phyloP scores from a whole-genome alignment of 2,888 invertebrate species.

The Ennomos quercinarius region DNA sequence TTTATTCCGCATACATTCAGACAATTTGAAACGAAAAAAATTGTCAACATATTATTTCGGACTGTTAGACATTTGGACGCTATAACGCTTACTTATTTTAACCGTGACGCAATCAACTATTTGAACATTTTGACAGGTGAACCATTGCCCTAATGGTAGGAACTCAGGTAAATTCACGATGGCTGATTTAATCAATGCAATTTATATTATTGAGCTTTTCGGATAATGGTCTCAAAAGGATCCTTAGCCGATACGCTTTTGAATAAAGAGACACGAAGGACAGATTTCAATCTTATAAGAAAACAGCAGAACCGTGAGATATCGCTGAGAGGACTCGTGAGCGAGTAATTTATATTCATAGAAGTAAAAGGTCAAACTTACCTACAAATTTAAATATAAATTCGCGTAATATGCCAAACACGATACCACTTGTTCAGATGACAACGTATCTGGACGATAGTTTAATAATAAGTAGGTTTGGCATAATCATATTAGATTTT shows the following conservation, averaged over 20 bases:
- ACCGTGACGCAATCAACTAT: no score
- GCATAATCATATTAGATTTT: no score
- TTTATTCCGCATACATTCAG: no score
- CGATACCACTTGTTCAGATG: not conserved
- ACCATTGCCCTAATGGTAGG: no score
- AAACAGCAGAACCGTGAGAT: constrained; percentile 23
- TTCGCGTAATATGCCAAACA: constrained; percentile 15
- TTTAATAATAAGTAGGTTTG: no score
- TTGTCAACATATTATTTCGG: no score
- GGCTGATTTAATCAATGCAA: not conserved
- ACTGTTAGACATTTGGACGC: no score
- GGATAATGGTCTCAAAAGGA: constrained; percentile 7
- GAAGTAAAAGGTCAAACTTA: constrained; percentile 25
- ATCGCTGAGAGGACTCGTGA: constrained; percentile 11
- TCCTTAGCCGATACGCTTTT: constrained; percentile 13
- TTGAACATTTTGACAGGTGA: no score
- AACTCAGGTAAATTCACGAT: no score
- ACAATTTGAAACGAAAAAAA: no score
- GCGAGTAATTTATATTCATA: constrained; percentile 26
- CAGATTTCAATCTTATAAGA: constrained; percentile 31
- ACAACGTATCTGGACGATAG: no score
- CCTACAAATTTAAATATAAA: constrained; percentile 22
- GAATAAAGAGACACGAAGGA: constrained; percentile 16
- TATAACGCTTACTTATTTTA: no score
- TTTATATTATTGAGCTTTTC: constrained; percentile 1